Percentiles rank a stretch among this genome's conserved stretches.
phyloP scores from a whole-genome alignment of 1,140 invertebrate species.

The Drosophila arawakana region DNA sequence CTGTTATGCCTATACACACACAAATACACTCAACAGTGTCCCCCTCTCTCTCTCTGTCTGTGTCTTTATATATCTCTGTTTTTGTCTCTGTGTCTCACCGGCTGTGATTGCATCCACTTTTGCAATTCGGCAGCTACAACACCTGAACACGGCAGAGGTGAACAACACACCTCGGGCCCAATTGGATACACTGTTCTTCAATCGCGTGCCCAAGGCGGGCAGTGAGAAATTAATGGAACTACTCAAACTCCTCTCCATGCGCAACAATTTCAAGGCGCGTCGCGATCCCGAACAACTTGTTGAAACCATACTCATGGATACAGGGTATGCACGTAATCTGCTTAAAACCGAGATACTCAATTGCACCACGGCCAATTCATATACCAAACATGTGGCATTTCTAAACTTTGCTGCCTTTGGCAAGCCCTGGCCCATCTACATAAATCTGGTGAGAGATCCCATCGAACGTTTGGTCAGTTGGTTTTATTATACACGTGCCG shows the following conservation, averaged over 20 bases:
- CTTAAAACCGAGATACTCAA: constrained; percentile 86
- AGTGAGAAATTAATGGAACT: constrained; percentile 95
- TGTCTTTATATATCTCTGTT: constrained; percentile 2
- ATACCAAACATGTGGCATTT: constrained; percentile 93
- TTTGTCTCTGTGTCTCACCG: neutral
- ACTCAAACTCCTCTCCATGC: constrained; percentile 89
- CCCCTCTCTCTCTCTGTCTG: constrained; percentile 46
- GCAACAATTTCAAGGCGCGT: constrained; percentile 92
- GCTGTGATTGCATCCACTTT: constrained; percentile 53
- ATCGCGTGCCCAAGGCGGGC: constrained; percentile 93
- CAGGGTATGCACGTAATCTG: constrained; percentile 88
- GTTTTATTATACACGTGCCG: constrained; percentile 93
- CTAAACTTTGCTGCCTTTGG: constrained; percentile 91
- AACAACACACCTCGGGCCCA: constrained; percentile 92
- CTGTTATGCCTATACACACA: constrained; percentile 10
- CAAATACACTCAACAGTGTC: constrained; percentile 14
- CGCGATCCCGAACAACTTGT: constrained; percentile 92
- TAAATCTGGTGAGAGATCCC: constrained; percentile 94
- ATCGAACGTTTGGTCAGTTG: constrained; percentile 95
- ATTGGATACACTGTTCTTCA: constrained; percentile 93
- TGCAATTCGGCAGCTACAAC: constrained; percentile 71
- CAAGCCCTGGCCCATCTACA: constrained; percentile 92
- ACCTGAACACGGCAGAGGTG: constrained; percentile 85
- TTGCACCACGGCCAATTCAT: constrained; percentile 86
- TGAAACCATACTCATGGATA: constrained; percentile 86